Evolutionary conservation across 2,113 vertebrate species (phyloP).

Genomic region (Podocnemis expansa): DNA sequence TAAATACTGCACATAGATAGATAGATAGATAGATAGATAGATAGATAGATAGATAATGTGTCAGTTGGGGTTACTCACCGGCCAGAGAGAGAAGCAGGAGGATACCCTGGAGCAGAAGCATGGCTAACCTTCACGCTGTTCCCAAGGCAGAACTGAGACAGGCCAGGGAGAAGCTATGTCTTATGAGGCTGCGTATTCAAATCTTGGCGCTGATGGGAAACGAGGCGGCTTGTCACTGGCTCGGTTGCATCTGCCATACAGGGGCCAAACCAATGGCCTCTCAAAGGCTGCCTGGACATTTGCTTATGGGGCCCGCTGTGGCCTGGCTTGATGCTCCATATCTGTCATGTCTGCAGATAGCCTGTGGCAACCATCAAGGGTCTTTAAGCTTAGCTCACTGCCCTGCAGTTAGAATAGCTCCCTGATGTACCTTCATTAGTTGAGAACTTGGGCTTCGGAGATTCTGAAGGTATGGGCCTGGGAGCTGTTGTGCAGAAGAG

Average conservation of each 20-base stretch:
- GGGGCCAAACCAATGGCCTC: neutral
- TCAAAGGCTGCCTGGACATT: neutral
- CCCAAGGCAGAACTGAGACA: neutral
- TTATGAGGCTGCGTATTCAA: neutral
- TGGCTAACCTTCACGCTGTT: neutral
- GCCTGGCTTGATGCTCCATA: neutral
- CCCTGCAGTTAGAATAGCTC: neutral
- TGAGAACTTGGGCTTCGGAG: too few species aligned
- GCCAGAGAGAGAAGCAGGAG: neutral
- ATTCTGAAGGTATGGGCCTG: neutral
- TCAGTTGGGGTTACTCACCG: neutral
- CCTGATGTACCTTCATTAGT: neutral
- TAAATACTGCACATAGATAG: neutral
- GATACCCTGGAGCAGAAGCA: neutral
- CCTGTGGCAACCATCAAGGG: too few species aligned
- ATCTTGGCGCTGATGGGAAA: neutral
- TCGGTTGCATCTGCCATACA: rapidly evolving
- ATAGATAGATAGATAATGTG: neutral
- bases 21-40: too few species aligned
- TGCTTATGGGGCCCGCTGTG: neutral
- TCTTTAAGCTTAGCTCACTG: rapidly evolving
- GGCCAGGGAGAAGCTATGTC: neutral
- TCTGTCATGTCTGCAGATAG: neutral
- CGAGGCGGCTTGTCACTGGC: neutral
- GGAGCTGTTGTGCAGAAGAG: neutral